Conservation (phyloP, 2,113 vertebrate species). For the Lathamus discolor region DNA sequence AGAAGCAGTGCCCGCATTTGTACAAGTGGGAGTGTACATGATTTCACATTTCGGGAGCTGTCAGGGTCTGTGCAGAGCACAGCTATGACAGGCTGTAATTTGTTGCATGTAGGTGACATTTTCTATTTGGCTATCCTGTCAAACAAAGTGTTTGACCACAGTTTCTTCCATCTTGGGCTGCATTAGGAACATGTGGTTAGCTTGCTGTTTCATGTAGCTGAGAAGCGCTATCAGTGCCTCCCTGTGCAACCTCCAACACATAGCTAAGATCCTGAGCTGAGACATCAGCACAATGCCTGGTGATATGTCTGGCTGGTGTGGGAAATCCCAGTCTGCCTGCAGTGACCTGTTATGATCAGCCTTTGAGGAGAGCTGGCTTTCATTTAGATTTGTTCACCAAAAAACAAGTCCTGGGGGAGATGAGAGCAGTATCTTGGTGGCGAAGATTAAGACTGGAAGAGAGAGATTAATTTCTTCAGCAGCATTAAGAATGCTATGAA, state of each 20-base stretch:
- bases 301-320: fast-evolving
- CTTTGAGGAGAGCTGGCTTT: not conserved
- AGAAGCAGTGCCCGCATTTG: not conserved
- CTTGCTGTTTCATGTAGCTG: fast-evolving
- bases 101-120: not conserved
- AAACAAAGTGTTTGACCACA: not conserved
- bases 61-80: not conserved
- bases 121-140: not conserved
- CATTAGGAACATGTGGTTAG: not conserved
- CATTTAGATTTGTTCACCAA: not conserved
- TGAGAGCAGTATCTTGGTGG: not conserved
- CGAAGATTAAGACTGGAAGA: not conserved
- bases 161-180: not conserved
- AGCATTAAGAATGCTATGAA: not conserved
- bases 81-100: not conserved
- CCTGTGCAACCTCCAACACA: not conserved
- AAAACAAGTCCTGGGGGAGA: not conserved
- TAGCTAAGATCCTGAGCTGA: not conserved
- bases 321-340: not conserved
- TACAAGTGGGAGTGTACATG: not conserved
- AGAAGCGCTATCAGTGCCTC: not conserved
- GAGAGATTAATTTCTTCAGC: not conserved
- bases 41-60: not conserved
- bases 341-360: too few species aligned
- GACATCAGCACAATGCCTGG: fast-evolving